These are phyloP conservation scores for Geotrypetes seraphini DNA, from an alignment of 2,797 vertebrate species.

Conservation along the genomic window DNA sequence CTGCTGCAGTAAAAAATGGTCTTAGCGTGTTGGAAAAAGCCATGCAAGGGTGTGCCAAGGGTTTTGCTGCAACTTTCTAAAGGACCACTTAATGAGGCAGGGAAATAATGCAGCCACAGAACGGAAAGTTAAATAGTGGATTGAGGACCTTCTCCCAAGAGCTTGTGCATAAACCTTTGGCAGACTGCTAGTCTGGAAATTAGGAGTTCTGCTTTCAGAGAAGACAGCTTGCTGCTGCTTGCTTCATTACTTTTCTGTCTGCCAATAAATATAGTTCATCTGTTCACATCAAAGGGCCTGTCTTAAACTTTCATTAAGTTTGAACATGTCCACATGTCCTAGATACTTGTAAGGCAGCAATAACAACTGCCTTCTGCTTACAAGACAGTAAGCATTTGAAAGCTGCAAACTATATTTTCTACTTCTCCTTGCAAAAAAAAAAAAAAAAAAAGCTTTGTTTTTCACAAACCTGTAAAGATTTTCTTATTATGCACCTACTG, in stretches of 20 bases:
- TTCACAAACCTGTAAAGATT: constrained; percentile 39
- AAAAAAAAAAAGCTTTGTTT: constrained; percentile 42
- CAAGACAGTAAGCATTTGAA: constrained; percentile 29
- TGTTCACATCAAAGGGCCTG: constrained; percentile 34
- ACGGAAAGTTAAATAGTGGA: too few relatives aligned
- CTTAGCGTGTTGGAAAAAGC: too few relatives aligned
- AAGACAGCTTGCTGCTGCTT: constrained; percentile 34
- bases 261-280: constrained; percentile 23
- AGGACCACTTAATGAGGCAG: too few relatives aligned
- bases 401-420: constrained; percentile 32
- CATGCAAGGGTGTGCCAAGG: too few relatives aligned
- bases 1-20: too few relatives aligned
- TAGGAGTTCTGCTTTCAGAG: constrained; percentile 38
- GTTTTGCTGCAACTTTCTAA: too few relatives aligned
- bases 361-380: constrained; percentile 31
- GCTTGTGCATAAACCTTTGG: too few relatives aligned
- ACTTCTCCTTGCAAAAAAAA: constrained; percentile 24
- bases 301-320: constrained; percentile 40
- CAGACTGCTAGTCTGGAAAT: constrained; percentile 29
- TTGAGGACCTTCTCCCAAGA: too few relatives aligned
- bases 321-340: constrained; percentile 38
- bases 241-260: constrained; percentile 34
- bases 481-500: constrained; percentile 34
- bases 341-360: constrained; percentile 25
- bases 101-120: too few relatives aligned